Percentiles rank a stretch among this genome's conserved stretches.
phyloP scores from a whole-genome alignment of 2,113 vertebrate species.

The Dendrocopos noguchii region DNA sequence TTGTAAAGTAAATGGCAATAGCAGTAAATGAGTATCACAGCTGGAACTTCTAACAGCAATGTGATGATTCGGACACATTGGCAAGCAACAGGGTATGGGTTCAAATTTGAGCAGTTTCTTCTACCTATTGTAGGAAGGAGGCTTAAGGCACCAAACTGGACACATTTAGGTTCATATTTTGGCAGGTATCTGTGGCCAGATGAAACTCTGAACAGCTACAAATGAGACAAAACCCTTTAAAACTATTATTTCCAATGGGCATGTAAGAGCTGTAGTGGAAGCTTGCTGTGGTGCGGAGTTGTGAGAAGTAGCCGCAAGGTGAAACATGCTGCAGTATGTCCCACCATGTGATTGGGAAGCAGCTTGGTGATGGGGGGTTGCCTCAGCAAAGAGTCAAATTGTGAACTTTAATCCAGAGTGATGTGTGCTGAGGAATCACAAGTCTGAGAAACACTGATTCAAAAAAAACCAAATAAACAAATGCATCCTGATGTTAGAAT shows the following conservation, averaged over 20 bases:
- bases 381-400: neutral
- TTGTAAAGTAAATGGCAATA: neutral
- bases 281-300: neutral
- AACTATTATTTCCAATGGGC: accelerated
- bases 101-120: neutral
- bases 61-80: neutral
- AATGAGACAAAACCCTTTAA: neutral
- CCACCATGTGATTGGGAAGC: neutral
- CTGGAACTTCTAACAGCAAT: neutral
- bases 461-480: neutral
- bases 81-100: neutral
- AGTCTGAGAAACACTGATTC: neutral
- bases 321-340: neutral
- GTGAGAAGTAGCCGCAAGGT: neutral
- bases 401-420: neutral
- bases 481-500: neutral
- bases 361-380: neutral
- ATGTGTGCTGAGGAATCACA: neutral
- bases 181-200: neutral
- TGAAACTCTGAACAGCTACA: neutral
- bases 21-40: neutral
- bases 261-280: neutral
- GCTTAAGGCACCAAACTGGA: neutral
- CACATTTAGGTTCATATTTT: neutral
- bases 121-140: neutral